Evolutionary conservation across 2,113 vertebrate genomes (phyloP), one percentile per base, ranked within the genome.

Genomic region (Clarias magur): DNA sequence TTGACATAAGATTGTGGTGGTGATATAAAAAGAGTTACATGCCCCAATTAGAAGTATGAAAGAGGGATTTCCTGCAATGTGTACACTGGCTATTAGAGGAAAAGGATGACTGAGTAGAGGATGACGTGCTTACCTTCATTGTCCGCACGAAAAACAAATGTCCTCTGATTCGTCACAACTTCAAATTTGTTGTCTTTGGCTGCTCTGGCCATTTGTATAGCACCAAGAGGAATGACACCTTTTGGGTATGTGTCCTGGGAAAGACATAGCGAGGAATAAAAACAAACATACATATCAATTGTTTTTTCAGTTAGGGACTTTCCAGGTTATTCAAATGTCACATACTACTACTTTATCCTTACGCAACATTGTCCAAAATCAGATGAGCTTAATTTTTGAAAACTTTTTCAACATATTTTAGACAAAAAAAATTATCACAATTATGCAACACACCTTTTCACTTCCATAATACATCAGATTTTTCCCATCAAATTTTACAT

Each of bases 101-200:
- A 65, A 60, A 27, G 21, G 54, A 60, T 6, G 38, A n/a, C 2
- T 73, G 54, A 19, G 15, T 30, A 48, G 67, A 78, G 67, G 59
- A 54, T 17, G 16, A 42, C 30, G 42, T n/a, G 23, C 84, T 94
- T 90, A 99, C 98, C 96, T 94, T 99, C 98, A 0, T 93, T 97
- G 85, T 99, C 98, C 0, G 97, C 95, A 1, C 97, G 95, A 91
- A 99, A 99, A 25, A 99, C 96, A 25, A 99, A 99, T 72, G 97
- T 96, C 85, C 98, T 92, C 80, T 97, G 96, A 91, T 94, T 96
- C 0, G 98, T 99, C 92, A 99, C 95, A 3, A 99, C 93, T 89
- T 99, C 98, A 95, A 99, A 99, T 83, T 99, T 99, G 92, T 97
- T 98, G 93, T 99, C 98, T 91, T 99, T 99, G 91, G 95, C 95